These are phyloP conservation scores for Charanyca ferruginea DNA, from an alignment of 2,888 invertebrate species.

Conservation along the genomic window DNA sequence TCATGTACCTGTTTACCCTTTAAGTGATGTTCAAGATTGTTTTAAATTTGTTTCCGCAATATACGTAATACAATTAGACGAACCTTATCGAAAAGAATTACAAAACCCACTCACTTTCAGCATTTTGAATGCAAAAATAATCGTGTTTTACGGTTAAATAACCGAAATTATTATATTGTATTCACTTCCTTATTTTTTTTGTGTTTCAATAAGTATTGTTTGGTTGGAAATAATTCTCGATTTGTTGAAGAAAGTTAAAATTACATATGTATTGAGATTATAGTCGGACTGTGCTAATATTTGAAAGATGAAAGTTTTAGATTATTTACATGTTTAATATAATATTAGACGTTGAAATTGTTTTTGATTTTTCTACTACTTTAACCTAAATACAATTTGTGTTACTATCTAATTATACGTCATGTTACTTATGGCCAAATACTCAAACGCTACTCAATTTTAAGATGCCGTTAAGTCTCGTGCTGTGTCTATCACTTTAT, in stretches of 20 bases:
- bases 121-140: conserved; percentile 25
- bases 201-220: conserved; percentile 22
- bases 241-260: conserved; percentile 42
- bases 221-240: conserved; percentile 2
- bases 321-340: conserved; percentile 10
- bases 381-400: not conserved
- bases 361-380: not conserved
- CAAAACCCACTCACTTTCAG: conserved; percentile 50
- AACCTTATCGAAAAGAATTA: conserved; percentile 36
- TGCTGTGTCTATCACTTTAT: too few relatives aligned
- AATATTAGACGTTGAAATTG: not conserved
- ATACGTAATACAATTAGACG: conserved; percentile 45
- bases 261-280: conserved; percentile 46
- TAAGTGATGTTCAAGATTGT: conserved; percentile 23
- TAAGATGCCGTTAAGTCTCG: too few relatives aligned
- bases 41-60: conserved; percentile 33
- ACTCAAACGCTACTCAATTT: too few relatives aligned
- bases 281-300: conserved; percentile 19
- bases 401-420: too few relatives aligned
- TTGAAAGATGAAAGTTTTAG: conserved; percentile 28
- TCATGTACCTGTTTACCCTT: not conserved
- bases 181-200: conserved; percentile 50
- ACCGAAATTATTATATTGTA: conserved; percentile 29
- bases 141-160: conserved; percentile 30
- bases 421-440: too few relatives aligned